These are phyloP conservation scores for Spinibarbus caldwelli DNA, from an alignment of 2,797 vertebrate genomes.

Conservation along the genomic window DNA sequence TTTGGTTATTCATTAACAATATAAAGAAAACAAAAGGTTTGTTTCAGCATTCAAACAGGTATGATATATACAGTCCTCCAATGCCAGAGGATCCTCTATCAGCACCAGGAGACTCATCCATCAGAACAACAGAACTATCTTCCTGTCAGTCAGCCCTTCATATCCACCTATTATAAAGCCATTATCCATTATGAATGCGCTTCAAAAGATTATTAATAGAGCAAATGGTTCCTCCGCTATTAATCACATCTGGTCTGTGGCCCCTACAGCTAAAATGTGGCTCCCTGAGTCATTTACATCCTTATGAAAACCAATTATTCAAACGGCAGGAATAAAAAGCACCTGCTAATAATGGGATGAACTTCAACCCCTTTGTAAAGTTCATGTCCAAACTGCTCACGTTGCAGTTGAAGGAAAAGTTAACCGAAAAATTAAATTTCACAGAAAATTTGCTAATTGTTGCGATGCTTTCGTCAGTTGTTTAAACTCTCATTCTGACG, in stretches of 20 bases:
- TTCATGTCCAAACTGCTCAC: constrained; percentile 3
- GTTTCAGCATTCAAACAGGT: constrained; percentile 30
- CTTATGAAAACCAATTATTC: constrained; percentile 47
- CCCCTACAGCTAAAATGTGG: constrained; percentile 49
- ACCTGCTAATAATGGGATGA: constrained; percentile 18
- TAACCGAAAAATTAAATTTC: not conserved
- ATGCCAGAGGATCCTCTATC: constrained; percentile 15
- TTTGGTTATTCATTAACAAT: not conserved
- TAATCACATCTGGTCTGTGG: constrained; percentile 46
- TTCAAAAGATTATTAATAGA: constrained; percentile 60
- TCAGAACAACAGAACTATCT: constrained; percentile 48
- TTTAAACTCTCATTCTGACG: not conserved
- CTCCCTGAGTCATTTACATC: constrained; percentile 49
- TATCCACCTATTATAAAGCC: constrained; percentile 54
- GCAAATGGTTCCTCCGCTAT: constrained; percentile 40
- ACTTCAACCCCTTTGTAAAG: not conserved
- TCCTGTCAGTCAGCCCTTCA: constrained; percentile 43
- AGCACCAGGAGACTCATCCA: constrained; percentile 35
- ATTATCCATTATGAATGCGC: constrained; percentile 60
- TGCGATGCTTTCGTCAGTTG: not conserved
- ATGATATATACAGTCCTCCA: not conserved
- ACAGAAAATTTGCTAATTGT: not conserved
- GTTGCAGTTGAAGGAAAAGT: not conserved
- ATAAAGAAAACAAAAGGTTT: constrained; percentile 19
- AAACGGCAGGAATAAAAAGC: constrained; percentile 15